These are phyloP conservation scores for Halcyon smyrnensis DNA, from an alignment of 2,797 vertebrate genomes.

Conservation along the genomic window DNA sequence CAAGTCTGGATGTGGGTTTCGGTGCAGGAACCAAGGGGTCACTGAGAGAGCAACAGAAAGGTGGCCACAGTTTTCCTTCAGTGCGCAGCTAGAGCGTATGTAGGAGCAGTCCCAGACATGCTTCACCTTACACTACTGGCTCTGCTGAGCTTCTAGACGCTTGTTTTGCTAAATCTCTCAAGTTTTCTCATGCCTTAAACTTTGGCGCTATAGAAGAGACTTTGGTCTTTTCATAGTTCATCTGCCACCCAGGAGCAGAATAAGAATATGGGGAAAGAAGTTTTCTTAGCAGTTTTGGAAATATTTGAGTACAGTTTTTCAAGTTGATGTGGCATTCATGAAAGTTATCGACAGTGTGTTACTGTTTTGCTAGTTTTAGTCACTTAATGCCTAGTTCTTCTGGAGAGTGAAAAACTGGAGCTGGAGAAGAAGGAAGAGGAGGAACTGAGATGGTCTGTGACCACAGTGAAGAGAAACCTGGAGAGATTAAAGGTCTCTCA, in stretches of 20 bases:
- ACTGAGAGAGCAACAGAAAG: background rate
- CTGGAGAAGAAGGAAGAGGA: background rate
- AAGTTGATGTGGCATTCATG: background rate
- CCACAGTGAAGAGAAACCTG: background rate
- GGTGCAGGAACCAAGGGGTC: fast-evolving
- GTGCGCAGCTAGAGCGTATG: fast-evolving
- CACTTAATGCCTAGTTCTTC: background rate
- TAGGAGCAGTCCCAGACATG: background rate
- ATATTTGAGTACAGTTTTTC: background rate
- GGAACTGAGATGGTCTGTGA: background rate
- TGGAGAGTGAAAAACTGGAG: background rate
- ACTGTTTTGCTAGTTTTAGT: background rate
- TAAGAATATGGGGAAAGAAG: background rate
- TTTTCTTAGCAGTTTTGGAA: background rate
- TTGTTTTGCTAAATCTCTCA: background rate
- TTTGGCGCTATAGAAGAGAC: background rate
- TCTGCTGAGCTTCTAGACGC: background rate
- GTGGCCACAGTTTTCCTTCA: background rate
- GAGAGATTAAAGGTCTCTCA: background rate
- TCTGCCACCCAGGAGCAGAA: background rate
- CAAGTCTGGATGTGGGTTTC: background rate
- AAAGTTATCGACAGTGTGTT: background rate
- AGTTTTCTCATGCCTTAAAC: background rate
- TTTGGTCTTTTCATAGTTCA: background rate
- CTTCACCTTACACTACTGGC: background rate